A percentile compares a stretch with the other conserved stretches of the same genome.
Evolutionary conservation across 1,140 invertebrate genomes (phyloP).

Genomic region (Ceratina japonica): DNA sequence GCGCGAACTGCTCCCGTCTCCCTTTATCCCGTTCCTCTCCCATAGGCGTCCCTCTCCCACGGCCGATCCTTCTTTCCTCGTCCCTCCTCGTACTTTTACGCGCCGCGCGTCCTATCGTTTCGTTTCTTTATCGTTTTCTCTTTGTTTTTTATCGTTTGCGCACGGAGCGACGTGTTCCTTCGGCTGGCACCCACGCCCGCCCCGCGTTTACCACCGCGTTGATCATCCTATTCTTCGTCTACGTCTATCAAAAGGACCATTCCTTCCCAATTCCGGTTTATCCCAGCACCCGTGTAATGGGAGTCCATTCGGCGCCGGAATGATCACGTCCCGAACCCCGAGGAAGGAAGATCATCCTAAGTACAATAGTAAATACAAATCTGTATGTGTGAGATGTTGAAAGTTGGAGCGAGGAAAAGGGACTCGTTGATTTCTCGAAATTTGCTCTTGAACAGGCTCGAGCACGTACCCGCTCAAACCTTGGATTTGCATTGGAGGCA

Average conservation of each 20-base stretch:
- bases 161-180: neutral
- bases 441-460: slow-evolving; percentile 5
- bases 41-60: neutral
- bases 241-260: slow-evolving; percentile 31
- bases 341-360: neutral
- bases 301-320: neutral
- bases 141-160: slow-evolving; percentile 5
- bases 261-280: slow-evolving; percentile 34
- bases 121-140: neutral
- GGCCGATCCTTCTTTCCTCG: neutral
- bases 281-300: slow-evolving; percentile 17
- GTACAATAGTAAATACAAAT: neutral
- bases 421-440: slow-evolving; percentile 26
- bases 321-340: too few relatives aligned
- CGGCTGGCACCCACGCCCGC: neutral
- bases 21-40: slow-evolving; percentile 17
- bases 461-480: slow-evolving; percentile 45
- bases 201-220: neutral
- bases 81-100: neutral
- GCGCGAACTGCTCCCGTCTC: slow-evolving; percentile 62
- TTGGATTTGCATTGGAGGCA: slow-evolving; percentile 65
- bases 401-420: slow-evolving; percentile 11
- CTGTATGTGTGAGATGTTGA: neutral
- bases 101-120: neutral
- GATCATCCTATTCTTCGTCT: slow-evolving; percentile 16